Percentiles rank a stretch among this genome's conserved stretches.
Evolutionary conservation across 2,888 invertebrate species (phyloP).

Genomic region (Eilema caniola): DNA sequence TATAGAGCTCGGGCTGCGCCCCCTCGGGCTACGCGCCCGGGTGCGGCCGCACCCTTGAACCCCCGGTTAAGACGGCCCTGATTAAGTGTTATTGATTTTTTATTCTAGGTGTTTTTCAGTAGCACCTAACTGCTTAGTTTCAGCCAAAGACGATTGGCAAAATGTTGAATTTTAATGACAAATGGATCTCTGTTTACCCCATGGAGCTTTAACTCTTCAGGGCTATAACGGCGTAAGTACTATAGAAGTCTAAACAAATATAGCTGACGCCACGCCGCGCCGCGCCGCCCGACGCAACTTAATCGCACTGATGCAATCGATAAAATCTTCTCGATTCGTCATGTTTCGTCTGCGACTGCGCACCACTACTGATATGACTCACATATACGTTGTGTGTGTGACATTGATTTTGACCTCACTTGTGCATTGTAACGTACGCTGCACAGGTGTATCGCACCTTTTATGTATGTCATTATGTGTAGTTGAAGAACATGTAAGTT

Average conservation of each 20-base stretch:
- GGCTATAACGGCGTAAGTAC: neutral
- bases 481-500: neutral
- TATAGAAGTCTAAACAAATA: neutral
- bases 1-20: too few relatives aligned
- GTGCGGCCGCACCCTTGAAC: too few relatives aligned
- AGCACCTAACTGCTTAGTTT: neutral
- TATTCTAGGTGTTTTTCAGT: neutral
- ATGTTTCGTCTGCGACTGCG: conserved; percentile 26
- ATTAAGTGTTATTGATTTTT: neutral
- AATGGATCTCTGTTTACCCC: neutral
- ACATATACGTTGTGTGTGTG: conserved; percentile 22
- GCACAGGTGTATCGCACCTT: conserved; percentile 22
- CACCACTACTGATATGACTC: conserved; percentile 41
- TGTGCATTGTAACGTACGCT: conserved; percentile 31
- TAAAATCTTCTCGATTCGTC: conserved; percentile 38
- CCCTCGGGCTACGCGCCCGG: too few relatives aligned
- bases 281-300: neutral
- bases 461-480: neutral
- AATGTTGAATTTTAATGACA: too few relatives aligned
- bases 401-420: conserved; percentile 51
- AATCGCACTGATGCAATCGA: conserved; percentile 49
- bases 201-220: too few relatives aligned
- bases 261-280: neutral
- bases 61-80: too few relatives aligned
- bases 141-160: neutral